These are phyloP conservation scores for Nasonia vitripennis DNA, from an alignment of 1,140 invertebrate species.

Conservation along the genomic window DNA sequence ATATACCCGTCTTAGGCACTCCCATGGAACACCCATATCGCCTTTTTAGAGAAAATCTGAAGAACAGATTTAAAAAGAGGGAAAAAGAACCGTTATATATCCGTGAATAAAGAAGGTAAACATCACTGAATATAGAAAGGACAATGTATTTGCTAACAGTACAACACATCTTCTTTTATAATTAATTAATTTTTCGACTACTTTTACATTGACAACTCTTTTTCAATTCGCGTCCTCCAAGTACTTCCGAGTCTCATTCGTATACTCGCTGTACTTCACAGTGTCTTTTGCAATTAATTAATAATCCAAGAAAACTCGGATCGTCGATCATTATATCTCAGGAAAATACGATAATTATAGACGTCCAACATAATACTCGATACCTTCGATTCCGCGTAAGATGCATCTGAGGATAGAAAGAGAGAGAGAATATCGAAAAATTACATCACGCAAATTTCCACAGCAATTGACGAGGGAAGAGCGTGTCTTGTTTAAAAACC, in stretches of 20 bases:
- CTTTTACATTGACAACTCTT: neutral
- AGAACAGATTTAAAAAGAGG: neutral
- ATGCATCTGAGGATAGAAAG: neutral
- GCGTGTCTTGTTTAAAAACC: constrained; percentile 30
- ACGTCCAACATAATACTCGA: neutral
- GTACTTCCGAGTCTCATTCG: neutral
- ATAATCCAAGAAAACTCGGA: neutral
- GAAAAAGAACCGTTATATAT: neutral
- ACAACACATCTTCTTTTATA: neutral
- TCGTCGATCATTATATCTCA: constrained; percentile 11
- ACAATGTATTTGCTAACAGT: neutral
- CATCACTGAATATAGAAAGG: too few relatives aligned
- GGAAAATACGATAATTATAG: constrained; percentile 36
- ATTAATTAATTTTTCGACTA: neutral
- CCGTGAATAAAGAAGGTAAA: neutral
- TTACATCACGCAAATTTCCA: neutral
- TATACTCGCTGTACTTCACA: neutral
- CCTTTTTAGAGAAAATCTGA: neutral
- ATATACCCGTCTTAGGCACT: neutral
- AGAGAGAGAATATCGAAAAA: constrained; percentile 13
- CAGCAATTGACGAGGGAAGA: constrained; percentile 13
- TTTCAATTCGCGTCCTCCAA: neutral
- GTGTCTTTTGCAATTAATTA: constrained; percentile 10
- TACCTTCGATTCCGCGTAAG: neutral
- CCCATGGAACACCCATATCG: neutral